phyloP scores from a whole-genome alignment of 92 coral and sea anemone genomes.

The Heteractis magnifica region DNA sequence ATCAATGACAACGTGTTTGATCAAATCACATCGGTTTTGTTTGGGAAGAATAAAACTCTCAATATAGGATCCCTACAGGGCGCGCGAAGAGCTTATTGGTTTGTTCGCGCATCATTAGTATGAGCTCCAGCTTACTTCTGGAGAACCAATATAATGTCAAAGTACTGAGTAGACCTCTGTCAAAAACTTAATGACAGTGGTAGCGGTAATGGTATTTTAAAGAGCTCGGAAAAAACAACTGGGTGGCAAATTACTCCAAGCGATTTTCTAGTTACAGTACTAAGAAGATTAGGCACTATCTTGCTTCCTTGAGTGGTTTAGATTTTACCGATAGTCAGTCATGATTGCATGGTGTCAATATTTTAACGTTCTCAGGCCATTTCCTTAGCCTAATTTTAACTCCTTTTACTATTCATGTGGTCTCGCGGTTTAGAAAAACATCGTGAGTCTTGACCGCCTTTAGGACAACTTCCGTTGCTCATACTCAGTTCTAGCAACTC shows the following conservation, averaged over 20 bases:
- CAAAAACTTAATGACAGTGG: conserved; percentile 1
- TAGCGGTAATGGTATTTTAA: conserved; percentile 5
- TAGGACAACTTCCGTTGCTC: background rate
- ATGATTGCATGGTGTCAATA: background rate
- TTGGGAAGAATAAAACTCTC: background rate
- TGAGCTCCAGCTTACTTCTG: conserved; percentile 12
- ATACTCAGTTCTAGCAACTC: background rate
- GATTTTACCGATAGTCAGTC: conserved; percentile 2
- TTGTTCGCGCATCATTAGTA: conserved; percentile 3
- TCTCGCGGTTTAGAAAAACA: background rate
- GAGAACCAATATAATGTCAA: conserved; percentile 4
- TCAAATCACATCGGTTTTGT: conserved; percentile 6
- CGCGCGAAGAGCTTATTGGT: conserved; percentile 11
- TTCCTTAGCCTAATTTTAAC: background rate
- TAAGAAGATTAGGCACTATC: background rate
- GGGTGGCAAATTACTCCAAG: background rate
- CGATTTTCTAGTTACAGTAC: conserved; percentile 6
- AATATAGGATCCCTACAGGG: conserved; percentile 7
- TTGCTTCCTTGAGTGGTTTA: conserved; percentile 7
- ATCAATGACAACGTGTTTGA: conserved; percentile 21
- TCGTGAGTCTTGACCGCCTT: background rate
- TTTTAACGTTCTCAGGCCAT: background rate
- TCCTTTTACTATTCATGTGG: background rate
- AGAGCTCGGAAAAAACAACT: background rate
- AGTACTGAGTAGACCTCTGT: background rate